Evolutionary conservation across 2,113 vertebrate species (phyloP).

Genomic region (Microtus pennsylvanicus): DNA sequence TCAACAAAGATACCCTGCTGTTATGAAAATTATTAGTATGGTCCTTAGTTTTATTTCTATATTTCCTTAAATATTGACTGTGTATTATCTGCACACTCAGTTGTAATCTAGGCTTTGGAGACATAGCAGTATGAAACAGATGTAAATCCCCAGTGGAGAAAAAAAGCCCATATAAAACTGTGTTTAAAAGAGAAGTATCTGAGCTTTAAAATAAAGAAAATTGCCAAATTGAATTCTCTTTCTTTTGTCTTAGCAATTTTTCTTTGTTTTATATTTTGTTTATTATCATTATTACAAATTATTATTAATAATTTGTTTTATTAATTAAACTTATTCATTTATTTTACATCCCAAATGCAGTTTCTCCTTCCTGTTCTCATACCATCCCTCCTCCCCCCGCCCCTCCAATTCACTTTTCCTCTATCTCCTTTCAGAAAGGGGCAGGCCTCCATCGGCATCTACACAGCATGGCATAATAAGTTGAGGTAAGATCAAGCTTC

Average conservation of each 20-base stretch:
- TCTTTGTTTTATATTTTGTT: too few species aligned
- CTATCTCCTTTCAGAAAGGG: not conserved
- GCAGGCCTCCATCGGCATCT: too few species aligned
- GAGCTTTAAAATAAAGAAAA: not conserved
- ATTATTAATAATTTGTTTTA: not conserved
- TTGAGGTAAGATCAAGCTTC: too few species aligned
- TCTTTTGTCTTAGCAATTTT: not conserved
- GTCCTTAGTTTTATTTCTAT: not conserved
- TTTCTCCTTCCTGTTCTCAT: not conserved
- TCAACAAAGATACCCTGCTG: not conserved
- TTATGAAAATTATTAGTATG: not conserved
- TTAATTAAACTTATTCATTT: not conserved
- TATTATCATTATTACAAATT: too few species aligned
- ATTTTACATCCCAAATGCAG: not conserved
- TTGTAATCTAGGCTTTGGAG: not conserved
- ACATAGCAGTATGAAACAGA: not conserved
- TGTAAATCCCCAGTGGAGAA: not conserved
- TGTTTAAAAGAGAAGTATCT: not conserved
- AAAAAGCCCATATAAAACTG: conserved; percentile 4
- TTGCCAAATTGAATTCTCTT: not conserved
- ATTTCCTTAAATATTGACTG: not conserved
- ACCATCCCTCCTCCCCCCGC: too few species aligned
- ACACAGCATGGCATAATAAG: too few species aligned
- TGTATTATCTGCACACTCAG: too few species aligned
- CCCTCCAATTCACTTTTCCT: not conserved